Evolutionary conservation across 2,888 invertebrate species (phyloP), one percentile per base, ranked within the genome.

Genomic region (Arrhopalites spinosus): DNA sequence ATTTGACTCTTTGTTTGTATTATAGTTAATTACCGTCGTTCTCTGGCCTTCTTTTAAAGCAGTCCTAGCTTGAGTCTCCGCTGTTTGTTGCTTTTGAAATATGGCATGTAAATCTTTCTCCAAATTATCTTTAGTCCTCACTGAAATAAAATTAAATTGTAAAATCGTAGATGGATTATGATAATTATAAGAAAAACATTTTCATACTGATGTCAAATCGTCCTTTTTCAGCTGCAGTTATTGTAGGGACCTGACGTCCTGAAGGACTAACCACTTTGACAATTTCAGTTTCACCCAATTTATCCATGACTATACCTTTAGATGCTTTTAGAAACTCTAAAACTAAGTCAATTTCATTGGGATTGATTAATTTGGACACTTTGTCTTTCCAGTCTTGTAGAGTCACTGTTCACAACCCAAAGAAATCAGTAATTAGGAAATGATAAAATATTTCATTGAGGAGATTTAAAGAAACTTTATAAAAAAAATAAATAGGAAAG

Each of bases 171-270:
- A n/a, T n/a, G n/a, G n/a, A n/a, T n/a, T n/a, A n/a, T n/a, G n/a
- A n/a, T n/a, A n/a, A n/a, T n/a, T n/a, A n/a, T n/a, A n/a, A n/a
- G n/a, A n/a, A n/a, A n/a, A n/a, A n/a, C n/a, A n/a, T n/a, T n/a
- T n/a, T n/a, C n/a, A n/a, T n/a, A n/a, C n/a, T 11, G 56, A 82
- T 77, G 67, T 82, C 81, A 75, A 78, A 81, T 43, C 78, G 77
- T 1, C 78, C 78, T 59, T 82, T 82, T 27, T 81, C 82, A 13
- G 78, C 79, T 15, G 75, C 78, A 17, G 78, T 72, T 25, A 82
- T 81, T 27, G 69, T 70, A 20, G 64, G n/a, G n/a, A n/a, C 27
- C 2, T 45, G 13, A 2, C 36, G 53, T 43, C 74, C 76, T 20
- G 29, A 50, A 30, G 56, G 43, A 20, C 43, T 61, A 66, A 36